Conservation (phyloP, 1,140 invertebrate genomes). For the Planococcus citri region DNA sequence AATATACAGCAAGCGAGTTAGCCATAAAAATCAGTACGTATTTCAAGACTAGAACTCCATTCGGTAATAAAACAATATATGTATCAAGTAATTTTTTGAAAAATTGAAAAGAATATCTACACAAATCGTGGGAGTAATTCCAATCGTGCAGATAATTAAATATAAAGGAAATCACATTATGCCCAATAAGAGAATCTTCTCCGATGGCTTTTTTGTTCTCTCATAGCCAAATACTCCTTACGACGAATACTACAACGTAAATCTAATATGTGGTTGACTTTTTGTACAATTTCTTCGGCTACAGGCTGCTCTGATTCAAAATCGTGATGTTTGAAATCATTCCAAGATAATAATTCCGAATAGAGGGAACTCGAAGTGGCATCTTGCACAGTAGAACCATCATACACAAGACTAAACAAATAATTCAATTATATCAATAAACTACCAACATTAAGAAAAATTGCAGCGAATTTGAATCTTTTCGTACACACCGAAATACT, state of each 20-base stretch:
- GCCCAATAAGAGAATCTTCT: slow-evolving; percentile 39
- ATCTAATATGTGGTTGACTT: slow-evolving; percentile 76
- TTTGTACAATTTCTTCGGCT: slow-evolving; percentile 70
- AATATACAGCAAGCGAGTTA: no score
- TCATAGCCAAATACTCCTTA: slow-evolving; percentile 56
- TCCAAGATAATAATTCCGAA: slow-evolving; percentile 23
- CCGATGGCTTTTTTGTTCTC: slow-evolving; percentile 46
- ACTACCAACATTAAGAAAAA: neutral
- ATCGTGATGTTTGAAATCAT: slow-evolving; percentile 64
- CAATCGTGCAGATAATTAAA: no score
- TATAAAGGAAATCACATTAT: slow-evolving; percentile 30
- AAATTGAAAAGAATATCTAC: no score
- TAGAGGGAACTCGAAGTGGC: slow-evolving; percentile 18
- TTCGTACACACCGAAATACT: slow-evolving; percentile 27
- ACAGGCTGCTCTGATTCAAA: slow-evolving; percentile 65
- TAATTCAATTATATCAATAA: neutral
- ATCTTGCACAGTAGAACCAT: slow-evolving; percentile 24
- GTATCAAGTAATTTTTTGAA: no score
- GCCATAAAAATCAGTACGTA: no score
- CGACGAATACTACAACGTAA: slow-evolving; percentile 59
- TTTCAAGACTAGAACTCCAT: no score
- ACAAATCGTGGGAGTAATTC: no score
- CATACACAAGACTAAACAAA: slow-evolving; percentile 23
- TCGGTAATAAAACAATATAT: no score
- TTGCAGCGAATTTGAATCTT: neutral